Conservation (phyloP, 2,797 vertebrate genomes). For the Pyrocephalus nanus region DNA sequence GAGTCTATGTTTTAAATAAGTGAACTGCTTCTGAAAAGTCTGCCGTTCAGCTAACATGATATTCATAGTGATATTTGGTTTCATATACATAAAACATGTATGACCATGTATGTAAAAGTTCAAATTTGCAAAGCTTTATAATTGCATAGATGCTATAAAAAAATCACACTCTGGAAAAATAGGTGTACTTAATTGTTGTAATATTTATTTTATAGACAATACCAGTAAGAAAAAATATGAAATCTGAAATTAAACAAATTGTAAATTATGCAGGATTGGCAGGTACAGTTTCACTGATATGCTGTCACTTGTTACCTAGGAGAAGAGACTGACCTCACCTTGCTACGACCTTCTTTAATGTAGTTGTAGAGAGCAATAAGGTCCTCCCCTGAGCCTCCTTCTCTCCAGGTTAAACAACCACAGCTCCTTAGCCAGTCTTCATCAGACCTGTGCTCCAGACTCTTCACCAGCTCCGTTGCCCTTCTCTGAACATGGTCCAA, state of each 20-base stretch:
- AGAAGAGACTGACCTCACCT: background rate
- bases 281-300: background rate
- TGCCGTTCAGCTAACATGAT: background rate
- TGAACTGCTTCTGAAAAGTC: background rate
- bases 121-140: background rate
- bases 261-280: background rate
- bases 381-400: background rate
- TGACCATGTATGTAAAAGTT: background rate
- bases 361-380: background rate
- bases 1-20: background rate
- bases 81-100: background rate
- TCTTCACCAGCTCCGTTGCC: background rate
- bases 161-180: background rate
- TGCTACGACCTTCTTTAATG: background rate
- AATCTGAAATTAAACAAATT: background rate
- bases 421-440: background rate
- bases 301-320: background rate
- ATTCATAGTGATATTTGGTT: background rate
- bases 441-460: background rate
- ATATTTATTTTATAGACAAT: background rate
- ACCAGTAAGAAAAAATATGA: background rate
- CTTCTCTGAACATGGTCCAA: fast-evolving
- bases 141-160: background rate
- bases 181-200: background rate
- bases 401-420: background rate